Evolutionary conservation across 2,888 invertebrate species (phyloP), one percentile per base, ranked within the genome.

Genomic region (Tortrix viridana): DNA sequence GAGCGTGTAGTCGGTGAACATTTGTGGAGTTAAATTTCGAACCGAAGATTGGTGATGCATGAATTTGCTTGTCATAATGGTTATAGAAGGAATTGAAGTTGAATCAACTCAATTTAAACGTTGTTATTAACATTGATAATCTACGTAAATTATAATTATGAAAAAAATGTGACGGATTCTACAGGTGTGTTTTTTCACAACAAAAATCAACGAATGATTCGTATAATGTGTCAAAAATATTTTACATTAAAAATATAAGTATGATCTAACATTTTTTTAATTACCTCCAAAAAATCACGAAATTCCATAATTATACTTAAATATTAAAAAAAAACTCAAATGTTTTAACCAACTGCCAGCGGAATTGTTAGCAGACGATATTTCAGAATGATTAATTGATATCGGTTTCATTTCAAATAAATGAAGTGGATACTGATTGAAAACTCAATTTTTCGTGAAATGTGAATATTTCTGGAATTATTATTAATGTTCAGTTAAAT

Each of bases 301-400:
- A 12, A 3, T 12, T 32, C 32, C 12, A 32, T 9, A 32, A 1
- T 32, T 32, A 32, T 1, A 1, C 7, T 6, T 6, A 23, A 23
- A 6, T 26, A 26, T 26, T 32, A 32, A 12, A 32, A 9, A 32
- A 12, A 12, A 32, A 19, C 20, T 9, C 38, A 47, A 63, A 41
- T 48, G 26, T 63, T 63, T 57, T 52, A 41, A 22, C 19, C 20
- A 23, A 53, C 53, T 16, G 38, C 19, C 22, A 19, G 12, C 32
- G 6, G 32, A 55, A 22, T 58, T 47, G 53, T 57, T 63, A 58
- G 46, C 22, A 4, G 19, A 41, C 53, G 38, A 53, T 63, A 63
- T 63, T 63, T 63, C 57, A 63, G 20, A 38, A 32, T 62, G 62
- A 63, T 63, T 63, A 58, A 63, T 62, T 47, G 48, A 43, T 38